phyloP scores from a whole-genome alignment of 2,113 vertebrate species.

The Pollachius pollachius region DNA sequence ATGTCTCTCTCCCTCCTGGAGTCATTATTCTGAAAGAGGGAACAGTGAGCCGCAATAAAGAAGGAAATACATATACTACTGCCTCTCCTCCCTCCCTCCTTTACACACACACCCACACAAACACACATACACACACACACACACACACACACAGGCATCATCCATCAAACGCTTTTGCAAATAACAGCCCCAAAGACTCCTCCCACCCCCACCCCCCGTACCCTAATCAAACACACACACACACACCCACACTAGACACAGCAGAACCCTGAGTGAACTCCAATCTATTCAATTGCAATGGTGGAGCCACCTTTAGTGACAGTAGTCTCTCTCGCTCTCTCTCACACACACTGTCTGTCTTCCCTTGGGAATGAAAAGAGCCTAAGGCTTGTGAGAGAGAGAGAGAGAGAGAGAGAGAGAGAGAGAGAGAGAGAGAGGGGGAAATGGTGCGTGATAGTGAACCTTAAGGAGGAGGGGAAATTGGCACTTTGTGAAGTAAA shows the following conservation, averaged over 20 bases:
- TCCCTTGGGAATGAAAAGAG: slow-evolving; percentile 30
- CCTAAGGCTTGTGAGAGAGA: slow-evolving; percentile 26
- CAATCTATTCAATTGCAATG: slow-evolving; percentile 58
- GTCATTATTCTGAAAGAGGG: no score
- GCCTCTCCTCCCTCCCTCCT: slow-evolving; percentile 4
- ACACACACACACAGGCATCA: slow-evolving; percentile 68
- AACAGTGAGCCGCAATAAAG: no score
- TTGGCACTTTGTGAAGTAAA: no score
- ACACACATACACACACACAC: no score
- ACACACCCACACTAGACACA: slow-evolving; percentile 36
- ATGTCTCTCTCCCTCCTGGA: no score
- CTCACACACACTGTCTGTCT: slow-evolving; percentile 33
- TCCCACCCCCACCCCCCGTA: slow-evolving; percentile 39
- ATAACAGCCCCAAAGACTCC: slow-evolving; percentile 72
- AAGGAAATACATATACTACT: not conserved
- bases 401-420: no score
- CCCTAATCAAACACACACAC: slow-evolving; percentile 4
- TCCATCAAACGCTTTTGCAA: slow-evolving; percentile 81
- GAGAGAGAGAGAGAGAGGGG: no score
- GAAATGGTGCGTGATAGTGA: no score
- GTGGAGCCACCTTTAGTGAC: slow-evolving; percentile 51
- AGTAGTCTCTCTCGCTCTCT: slow-evolving; percentile 32
- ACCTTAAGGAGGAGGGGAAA: no score
- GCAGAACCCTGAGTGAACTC: slow-evolving; percentile 60
- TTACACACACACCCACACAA: no score